phyloP scores from a whole-genome alignment of 2,888 invertebrate genomes.

The Protodeltote pygarga region DNA sequence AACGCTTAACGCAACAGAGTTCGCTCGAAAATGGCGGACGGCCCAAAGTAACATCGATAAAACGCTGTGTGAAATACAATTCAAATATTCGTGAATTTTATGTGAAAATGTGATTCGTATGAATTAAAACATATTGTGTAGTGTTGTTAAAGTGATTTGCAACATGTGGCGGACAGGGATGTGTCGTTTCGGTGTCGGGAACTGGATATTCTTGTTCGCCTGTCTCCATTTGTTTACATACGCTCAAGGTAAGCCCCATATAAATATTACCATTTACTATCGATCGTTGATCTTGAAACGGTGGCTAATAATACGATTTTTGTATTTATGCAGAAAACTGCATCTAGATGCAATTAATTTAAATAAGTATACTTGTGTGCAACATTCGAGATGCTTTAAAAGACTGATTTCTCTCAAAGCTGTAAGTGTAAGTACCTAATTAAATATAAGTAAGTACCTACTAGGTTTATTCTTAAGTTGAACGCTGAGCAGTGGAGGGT shows the following conservation, averaged over 20 bases:
- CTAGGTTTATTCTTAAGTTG: constrained; percentile 23
- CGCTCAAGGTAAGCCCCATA: constrained; percentile 82
- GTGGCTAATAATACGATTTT: constrained; percentile 33
- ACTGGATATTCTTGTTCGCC: constrained; percentile 83
- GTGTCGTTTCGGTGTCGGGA: constrained; percentile 78
- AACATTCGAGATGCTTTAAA: constrained; percentile 4
- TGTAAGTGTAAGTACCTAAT: constrained; percentile 4
- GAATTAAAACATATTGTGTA: constrained; percentile 81
- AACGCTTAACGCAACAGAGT: constrained; percentile 75
- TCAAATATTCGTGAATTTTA: constrained; percentile 69
- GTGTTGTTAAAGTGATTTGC: constrained; percentile 73
- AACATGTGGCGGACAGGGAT: constrained; percentile 84
- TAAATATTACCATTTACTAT: constrained; percentile 78
- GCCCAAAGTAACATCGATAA: constrained; percentile 53
- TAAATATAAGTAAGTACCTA: constrained; percentile 3
- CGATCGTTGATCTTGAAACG: constrained; percentile 61
- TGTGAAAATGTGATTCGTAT: constrained; percentile 84
- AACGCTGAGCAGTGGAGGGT: constrained; percentile 15
- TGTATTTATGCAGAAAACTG: constrained; percentile 39
- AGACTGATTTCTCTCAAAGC: constrained; percentile 37
- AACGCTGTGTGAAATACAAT: constrained; percentile 57
- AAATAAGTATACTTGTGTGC: constrained; percentile 22
- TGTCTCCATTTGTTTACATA: constrained; percentile 84
- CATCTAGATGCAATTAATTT: constrained; percentile 23
- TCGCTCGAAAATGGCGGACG: constrained; percentile 79